Conservation (phyloP, 2,797 vertebrate species). For the Dryobates pubescens region DNA sequence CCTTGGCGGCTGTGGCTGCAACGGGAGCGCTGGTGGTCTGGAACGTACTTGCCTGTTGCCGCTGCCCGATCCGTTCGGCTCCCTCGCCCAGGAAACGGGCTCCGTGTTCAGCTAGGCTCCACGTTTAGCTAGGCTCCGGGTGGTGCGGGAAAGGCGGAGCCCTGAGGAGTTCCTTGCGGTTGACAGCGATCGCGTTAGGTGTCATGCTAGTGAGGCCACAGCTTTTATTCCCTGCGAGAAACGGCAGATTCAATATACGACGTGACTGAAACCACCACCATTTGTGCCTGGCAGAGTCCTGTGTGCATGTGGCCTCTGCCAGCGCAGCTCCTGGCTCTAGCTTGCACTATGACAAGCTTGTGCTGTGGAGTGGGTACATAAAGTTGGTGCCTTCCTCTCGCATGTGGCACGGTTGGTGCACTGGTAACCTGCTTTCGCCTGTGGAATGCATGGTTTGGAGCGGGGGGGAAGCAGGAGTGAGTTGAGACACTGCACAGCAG, state of each 20-base stretch:
- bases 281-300: fast-evolving
- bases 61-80: fast-evolving
- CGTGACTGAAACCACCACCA: fast-evolving
- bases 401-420: fast-evolving
- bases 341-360: fast-evolving
- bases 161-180: no score
- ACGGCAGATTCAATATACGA: fast-evolving
- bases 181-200: background rate
- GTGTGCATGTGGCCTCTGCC: fast-evolving
- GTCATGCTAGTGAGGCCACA: fast-evolving
- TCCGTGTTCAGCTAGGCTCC: no score
- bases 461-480: fast-evolving
- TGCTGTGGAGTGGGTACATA: fast-evolving
- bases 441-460: fast-evolving
- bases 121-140: background rate
- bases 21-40: fast-evolving
- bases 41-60: fast-evolving
- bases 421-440: fast-evolving
- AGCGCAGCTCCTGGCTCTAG: fast-evolving
- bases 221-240: fast-evolving
- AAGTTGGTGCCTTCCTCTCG: fast-evolving
- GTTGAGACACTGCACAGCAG: fast-evolving
- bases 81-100: no score
- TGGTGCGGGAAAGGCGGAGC: no score
- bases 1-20: fast-evolving